Conservation (phyloP, 2,797 vertebrate species). For the Peromyscus nudipes region DNA sequence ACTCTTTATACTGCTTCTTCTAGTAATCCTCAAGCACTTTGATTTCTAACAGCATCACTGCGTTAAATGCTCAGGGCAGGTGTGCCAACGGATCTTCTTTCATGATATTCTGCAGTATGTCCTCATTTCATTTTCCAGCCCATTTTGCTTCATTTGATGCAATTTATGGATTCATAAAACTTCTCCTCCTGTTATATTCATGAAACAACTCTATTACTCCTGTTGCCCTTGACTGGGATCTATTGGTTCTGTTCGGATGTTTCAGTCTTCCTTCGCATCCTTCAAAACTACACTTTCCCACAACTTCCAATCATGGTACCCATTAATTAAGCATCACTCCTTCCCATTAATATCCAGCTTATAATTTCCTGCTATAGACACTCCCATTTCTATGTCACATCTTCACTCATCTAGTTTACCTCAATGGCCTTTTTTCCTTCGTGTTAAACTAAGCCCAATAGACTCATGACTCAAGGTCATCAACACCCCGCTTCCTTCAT, state of each 20-base stretch:
- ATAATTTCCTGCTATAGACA: background rate
- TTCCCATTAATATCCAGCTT: background rate
- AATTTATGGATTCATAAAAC: background rate
- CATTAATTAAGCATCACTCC: background rate
- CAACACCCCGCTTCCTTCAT: background rate
- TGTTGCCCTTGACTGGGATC: background rate
- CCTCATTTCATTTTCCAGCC: background rate
- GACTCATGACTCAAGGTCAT: background rate
- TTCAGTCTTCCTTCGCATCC: background rate
- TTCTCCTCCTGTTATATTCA: background rate
- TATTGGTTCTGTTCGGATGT: background rate
- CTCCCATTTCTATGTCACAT: background rate
- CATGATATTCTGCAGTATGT: background rate
- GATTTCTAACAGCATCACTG: background rate
- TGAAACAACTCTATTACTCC: background rate
- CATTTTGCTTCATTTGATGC: constrained; percentile 52
- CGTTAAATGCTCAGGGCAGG: background rate
- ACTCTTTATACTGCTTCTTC: background rate
- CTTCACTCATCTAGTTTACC: background rate
- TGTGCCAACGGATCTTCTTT: background rate
- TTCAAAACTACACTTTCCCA: background rate
- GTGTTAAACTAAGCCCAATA: background rate
- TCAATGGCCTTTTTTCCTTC: background rate
- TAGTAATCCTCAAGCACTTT: background rate
- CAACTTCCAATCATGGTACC: constrained; percentile 1